These are phyloP conservation scores for Mionectes olivaceus DNA, from an alignment of 2,797 vertebrate species.

Conservation along the genomic window DNA sequence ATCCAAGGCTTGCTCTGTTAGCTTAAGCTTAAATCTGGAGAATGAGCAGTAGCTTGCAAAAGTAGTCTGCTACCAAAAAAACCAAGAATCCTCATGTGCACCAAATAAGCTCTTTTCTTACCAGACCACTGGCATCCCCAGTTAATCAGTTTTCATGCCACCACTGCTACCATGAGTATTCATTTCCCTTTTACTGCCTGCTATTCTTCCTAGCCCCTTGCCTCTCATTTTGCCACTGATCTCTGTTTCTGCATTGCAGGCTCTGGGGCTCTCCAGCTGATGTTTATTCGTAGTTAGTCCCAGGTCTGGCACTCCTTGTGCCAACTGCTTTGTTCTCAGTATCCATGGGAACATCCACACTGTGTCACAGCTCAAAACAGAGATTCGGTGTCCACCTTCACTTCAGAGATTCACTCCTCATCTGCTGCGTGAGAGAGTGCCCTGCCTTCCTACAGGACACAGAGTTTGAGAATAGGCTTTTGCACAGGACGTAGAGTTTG, in stretches of 20 bases:
- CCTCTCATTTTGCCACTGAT: neutral
- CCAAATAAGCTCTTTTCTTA: neutral
- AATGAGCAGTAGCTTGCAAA: neutral
- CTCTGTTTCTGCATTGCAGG: neutral
- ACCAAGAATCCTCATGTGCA: neutral
- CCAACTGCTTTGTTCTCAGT: conserved; percentile 26
- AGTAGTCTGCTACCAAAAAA: neutral
- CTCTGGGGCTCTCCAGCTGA: neutral
- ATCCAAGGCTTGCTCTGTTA: neutral
- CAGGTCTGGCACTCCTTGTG: neutral
- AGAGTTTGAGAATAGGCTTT: conserved; percentile 10
- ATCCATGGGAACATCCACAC: conserved; percentile 55
- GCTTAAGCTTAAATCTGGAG: neutral
- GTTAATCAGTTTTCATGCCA: neutral
- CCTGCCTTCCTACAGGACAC: neutral
- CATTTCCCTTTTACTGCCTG: neutral
- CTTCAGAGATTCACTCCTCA: conserved; percentile 41
- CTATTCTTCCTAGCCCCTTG: neutral
- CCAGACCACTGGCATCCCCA: neutral
- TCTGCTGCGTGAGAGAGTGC: neutral
- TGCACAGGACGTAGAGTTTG: neutral
- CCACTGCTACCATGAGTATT: neutral
- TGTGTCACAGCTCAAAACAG: neutral
- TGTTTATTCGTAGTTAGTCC: conserved; percentile 37
- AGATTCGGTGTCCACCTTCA: conserved; percentile 34